phyloP scores from a whole-genome alignment of 1,140 invertebrate species.

The Mercenaria mercenaria region DNA sequence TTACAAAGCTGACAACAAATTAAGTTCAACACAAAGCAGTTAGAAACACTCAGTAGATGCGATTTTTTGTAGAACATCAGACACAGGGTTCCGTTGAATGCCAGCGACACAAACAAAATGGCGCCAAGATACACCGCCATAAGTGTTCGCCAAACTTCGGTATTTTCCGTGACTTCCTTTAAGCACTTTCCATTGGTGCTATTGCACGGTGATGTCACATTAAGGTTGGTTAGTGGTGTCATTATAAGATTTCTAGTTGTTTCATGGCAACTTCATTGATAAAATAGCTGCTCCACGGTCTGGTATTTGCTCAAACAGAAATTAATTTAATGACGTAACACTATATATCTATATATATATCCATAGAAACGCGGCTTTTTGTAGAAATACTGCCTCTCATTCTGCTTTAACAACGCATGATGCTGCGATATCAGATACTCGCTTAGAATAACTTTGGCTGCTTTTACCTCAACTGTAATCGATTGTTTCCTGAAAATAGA shows the following conservation, averaged over 20 bases:
- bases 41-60: constrained; percentile 72
- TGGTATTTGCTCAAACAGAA: background rate
- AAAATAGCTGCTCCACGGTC: background rate
- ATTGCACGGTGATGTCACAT: background rate
- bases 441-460: no score
- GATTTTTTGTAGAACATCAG: constrained; percentile 71
- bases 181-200: background rate
- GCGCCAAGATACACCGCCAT: constrained; percentile 63
- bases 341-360: no score
- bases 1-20: constrained; percentile 71
- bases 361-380: no score
- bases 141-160: constrained; percentile 51
- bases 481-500: no score
- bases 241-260: background rate
- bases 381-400: no score
- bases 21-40: constrained; percentile 73
- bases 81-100: constrained; percentile 68
- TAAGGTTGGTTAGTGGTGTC: background rate
- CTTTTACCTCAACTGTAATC: no score
- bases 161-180: background rate
- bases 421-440: no score
- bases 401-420: no score
- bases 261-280: background rate
- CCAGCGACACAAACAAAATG: constrained; percentile 63
- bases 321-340: no score